Conservation (phyloP, 2,113 vertebrate genomes). For the Cairina moschata region DNA sequence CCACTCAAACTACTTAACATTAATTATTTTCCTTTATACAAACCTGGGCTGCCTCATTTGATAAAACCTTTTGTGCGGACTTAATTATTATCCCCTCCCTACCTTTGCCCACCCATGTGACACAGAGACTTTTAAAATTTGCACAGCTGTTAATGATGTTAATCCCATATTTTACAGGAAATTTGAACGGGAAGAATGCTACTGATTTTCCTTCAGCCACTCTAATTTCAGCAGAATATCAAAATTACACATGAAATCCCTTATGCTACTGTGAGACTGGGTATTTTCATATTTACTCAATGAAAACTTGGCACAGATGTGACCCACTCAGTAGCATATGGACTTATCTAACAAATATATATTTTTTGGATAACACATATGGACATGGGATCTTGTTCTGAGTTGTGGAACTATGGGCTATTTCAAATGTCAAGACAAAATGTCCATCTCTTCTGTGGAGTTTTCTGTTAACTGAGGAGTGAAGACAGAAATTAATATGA, state of each 20-base stretch:
- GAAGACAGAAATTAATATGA: not conserved
- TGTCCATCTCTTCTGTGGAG: not conserved
- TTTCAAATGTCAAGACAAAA: not conserved
- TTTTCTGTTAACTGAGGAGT: not conserved
- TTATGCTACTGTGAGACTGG: not conserved
- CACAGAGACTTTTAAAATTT: not conserved
- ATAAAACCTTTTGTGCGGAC: not conserved
- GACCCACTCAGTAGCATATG: not conserved
- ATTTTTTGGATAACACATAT: not conserved
- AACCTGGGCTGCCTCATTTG: not conserved
- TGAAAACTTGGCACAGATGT: conserved; percentile 4
- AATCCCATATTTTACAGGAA: not conserved
- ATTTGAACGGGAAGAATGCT: not conserved
- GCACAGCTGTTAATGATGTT: not conserved
- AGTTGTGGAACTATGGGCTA: not conserved
- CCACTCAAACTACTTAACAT: not conserved
- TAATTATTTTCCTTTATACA: not conserved
- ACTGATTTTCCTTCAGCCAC: not conserved
- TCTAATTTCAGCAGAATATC: not conserved
- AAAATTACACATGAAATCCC: not conserved
- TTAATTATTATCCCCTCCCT: not conserved
- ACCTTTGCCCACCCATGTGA: not conserved
- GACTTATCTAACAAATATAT: not conserved
- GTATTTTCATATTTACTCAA: not conserved
- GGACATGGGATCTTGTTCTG: not conserved